phyloP scores from a whole-genome alignment of 1,140 invertebrate genomes.

The Drosophila grimshawi region DNA sequence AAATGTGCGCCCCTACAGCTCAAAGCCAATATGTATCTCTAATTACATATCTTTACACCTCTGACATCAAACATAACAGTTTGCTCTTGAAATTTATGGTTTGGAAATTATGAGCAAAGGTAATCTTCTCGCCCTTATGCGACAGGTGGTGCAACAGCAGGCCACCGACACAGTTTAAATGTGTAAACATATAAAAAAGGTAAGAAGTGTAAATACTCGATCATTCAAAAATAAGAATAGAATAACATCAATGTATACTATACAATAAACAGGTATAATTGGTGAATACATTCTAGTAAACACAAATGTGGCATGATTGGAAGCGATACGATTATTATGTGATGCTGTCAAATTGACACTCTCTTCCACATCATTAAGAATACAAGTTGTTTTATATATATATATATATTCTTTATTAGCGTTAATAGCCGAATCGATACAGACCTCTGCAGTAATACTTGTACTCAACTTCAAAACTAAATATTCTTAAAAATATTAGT shows the following conservation, averaged over 20 bases:
- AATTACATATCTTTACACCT: constrained; percentile 68
- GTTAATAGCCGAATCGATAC: no score
- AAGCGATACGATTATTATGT: no score
- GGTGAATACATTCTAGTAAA: no score
- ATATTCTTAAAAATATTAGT: no score
- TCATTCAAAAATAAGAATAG: not conserved
- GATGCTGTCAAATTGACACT: no score
- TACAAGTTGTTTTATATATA: no score
- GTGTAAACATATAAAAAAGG: constrained; percentile 1
- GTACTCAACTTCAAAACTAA: no score
- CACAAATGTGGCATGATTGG: no score
- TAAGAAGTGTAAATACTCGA: not conserved
- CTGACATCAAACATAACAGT: constrained; percentile 70
- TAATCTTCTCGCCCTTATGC: constrained; percentile 61
- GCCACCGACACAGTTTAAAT: constrained; percentile 42
- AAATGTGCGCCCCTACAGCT: constrained; percentile 65
- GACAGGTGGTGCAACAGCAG: constrained; percentile 70
- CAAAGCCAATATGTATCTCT: constrained; percentile 75
- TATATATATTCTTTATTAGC: no score
- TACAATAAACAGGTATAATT: no score
- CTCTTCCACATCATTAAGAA: no score
- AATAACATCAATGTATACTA: not conserved
- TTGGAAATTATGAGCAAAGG: constrained; percentile 63
- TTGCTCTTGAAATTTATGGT: constrained; percentile 75
- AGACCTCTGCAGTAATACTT: no score